A percentile compares a stretch with the other conserved stretches of the same genome.
Evolutionary conservation across 2,113 vertebrate species (phyloP).

Genomic region (Sinosuthora webbiana): DNA sequence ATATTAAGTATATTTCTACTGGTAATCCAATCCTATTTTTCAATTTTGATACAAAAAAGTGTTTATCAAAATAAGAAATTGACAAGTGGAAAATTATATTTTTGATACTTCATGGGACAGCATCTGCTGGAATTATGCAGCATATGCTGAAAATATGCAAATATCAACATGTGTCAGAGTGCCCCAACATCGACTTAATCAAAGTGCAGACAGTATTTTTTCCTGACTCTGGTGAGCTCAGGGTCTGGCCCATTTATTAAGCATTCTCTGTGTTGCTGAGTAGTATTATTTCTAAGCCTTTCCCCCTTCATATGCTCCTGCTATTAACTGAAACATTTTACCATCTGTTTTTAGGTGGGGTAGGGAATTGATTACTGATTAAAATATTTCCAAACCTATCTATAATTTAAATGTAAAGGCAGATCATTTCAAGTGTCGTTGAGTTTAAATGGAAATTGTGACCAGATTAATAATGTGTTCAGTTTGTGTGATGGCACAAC

Average conservation of each 20-base stretch:
- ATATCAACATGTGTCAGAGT: neutral
- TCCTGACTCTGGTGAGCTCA: neutral
- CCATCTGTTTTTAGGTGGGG: slow-evolving; percentile 59
- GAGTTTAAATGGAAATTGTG: slow-evolving; percentile 51
- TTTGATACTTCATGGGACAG: neutral
- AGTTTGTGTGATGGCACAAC: slow-evolving; percentile 18
- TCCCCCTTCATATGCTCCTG: neutral
- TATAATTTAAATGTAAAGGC: slow-evolving; percentile 9
- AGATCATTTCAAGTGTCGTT: slow-evolving; percentile 8
- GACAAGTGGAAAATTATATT: neutral
- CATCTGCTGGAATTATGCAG: neutral
- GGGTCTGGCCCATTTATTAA: neutral
- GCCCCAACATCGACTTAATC: neutral
- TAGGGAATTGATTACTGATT: slow-evolving; percentile 49
- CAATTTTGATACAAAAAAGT: neutral
- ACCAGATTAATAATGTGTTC: slow-evolving; percentile 22
- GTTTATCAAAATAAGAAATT: neutral
- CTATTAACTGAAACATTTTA: slow-evolving; percentile 8
- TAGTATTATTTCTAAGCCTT: neutral
- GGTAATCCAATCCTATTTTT: neutral
- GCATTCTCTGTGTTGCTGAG: neutral
- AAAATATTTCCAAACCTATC: slow-evolving; percentile 36
- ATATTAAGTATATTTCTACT: neutral
- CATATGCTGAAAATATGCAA: neutral
- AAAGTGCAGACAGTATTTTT: neutral